Evolutionary conservation across 2,797 vertebrate genomes (phyloP).

Genomic region (Petrocephalus sullivani): DNA sequence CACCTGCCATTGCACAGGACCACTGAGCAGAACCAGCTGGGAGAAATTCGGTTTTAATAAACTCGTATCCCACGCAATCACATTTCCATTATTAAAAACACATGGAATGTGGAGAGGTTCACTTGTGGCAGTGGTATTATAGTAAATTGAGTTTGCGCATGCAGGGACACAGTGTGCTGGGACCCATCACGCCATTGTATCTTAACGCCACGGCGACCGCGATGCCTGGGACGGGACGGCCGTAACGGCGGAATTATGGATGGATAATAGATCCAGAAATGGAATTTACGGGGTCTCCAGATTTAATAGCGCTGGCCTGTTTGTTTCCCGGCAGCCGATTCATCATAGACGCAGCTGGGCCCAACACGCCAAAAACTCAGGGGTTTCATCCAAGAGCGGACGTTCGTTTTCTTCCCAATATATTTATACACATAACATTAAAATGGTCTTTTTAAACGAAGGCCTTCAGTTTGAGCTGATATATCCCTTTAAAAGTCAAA

Average conservation of each 20-base stretch:
- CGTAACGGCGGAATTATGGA: not conserved
- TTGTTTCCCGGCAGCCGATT: not conserved
- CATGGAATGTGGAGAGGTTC: constrained; percentile 29
- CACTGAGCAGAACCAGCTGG: not conserved
- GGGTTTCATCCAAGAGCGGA: not conserved
- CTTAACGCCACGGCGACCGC: not conserved
- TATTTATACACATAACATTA: not conserved
- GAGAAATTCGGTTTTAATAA: constrained; percentile 59
- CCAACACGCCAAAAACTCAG: not conserved
- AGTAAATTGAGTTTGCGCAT: constrained; percentile 38
- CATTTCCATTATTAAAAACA: constrained; percentile 49
- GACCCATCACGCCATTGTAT: not conserved
- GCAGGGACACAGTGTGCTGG: constrained; percentile 16
- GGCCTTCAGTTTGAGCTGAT: not conserved
- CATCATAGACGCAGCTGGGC: not conserved
- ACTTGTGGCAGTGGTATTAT: constrained; percentile 44
- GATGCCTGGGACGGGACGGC: not conserved
- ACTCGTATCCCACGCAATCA: constrained; percentile 46
- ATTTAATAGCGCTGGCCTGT: constrained; percentile 12
- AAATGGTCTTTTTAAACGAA: not conserved
- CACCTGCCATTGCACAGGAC: not conserved
- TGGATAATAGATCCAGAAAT: not conserved
- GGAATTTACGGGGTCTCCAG: constrained; percentile 7
- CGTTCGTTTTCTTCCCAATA: not conserved
- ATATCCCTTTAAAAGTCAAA: not conserved